Conservation (phyloP, 2,113 vertebrate species). For the Ahaetulla prasina region DNA sequence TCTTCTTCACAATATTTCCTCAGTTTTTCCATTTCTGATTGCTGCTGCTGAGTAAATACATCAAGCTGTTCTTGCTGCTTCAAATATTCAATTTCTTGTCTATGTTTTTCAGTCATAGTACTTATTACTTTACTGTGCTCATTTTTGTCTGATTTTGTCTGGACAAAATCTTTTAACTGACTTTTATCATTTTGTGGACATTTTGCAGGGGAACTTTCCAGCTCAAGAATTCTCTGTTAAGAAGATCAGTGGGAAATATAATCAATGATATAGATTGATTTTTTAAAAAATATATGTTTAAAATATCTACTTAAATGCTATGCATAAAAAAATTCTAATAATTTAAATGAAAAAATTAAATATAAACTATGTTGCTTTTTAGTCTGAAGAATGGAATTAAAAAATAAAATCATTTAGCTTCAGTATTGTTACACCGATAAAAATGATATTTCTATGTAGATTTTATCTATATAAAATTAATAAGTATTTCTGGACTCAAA, state of each 20-base stretch:
- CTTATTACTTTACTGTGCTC: conserved; percentile 75
- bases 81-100: conserved; percentile 73
- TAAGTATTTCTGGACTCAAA: neutral
- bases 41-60: conserved; percentile 68
- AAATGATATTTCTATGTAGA: neutral
- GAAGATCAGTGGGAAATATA: conserved; percentile 36
- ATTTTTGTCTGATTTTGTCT: conserved; percentile 75
- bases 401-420: neutral
- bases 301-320: neutral
- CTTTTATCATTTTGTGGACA: conserved; percentile 68
- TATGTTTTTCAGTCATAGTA: conserved; percentile 74
- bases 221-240: conserved; percentile 88
- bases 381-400: neutral
- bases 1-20: conserved; percentile 73
- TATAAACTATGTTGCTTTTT: neutral
- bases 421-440: neutral
- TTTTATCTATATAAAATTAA: neutral
- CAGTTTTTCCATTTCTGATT: conserved; percentile 70
- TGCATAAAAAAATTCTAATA: neutral
- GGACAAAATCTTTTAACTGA: conserved; percentile 64
- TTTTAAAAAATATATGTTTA: neutral
- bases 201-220: conserved; percentile 82
- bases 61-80: conserved; percentile 68
- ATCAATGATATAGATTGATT: neutral
- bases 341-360: neutral